Evolutionary conservation across 2,797 vertebrate species (phyloP).

Genomic region (Hapalemur alaotrensis): DNA sequence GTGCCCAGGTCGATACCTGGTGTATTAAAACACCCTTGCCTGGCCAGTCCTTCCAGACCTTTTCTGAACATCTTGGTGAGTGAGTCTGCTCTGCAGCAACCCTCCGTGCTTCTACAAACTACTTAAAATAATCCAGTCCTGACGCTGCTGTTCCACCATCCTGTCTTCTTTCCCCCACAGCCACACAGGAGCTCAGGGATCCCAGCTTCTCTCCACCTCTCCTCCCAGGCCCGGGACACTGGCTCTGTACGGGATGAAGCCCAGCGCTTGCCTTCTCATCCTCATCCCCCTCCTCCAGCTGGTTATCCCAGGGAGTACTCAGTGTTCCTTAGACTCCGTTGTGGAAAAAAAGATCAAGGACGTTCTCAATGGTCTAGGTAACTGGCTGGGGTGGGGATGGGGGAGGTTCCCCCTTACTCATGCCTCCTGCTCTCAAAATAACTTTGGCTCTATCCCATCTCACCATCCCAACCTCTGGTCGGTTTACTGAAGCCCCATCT

Average conservation of each 20-base stretch:
- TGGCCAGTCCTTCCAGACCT: not conserved
- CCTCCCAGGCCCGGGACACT: not conserved
- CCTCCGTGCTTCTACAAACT: not conserved
- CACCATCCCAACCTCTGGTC: not conserved
- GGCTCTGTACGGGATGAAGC: slow-evolving; percentile 29
- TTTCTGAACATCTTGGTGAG: not conserved
- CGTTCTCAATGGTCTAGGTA: not conserved
- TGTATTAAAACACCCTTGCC: not conserved
- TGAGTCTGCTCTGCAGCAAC: not conserved
- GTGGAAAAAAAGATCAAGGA: not conserved
- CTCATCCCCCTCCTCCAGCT: not conserved
- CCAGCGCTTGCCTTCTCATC: not conserved
- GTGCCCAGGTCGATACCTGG: not conserved
- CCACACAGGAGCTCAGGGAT: not conserved
- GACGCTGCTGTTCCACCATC: not conserved
- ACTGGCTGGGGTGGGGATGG: not conserved
- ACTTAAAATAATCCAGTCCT: not conserved
- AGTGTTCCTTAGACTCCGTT: not conserved
- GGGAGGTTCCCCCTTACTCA: not conserved
- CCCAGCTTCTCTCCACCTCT: not conserved
- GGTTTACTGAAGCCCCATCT: not conserved
- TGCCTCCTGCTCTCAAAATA: not conserved
- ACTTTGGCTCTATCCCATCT: not conserved
- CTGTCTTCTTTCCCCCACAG: not conserved
- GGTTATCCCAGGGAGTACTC: not conserved